phyloP scores from a whole-genome alignment of 2,797 vertebrate genomes.

The Lateolabrax maculatus region DNA sequence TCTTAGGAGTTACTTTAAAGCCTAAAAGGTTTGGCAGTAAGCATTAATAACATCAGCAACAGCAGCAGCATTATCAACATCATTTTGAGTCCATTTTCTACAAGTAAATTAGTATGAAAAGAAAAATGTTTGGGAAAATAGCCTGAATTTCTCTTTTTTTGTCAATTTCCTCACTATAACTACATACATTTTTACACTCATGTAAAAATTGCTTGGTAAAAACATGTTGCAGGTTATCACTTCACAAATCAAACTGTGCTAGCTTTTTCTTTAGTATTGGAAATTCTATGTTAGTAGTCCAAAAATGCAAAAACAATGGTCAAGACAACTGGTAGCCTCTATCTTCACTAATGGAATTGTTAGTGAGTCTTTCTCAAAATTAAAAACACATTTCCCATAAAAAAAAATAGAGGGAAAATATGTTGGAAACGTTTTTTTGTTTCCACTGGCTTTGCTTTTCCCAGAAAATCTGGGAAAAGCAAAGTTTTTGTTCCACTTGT shows the following conservation, averaged over 20 bases:
- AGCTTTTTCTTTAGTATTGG: not conserved
- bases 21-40: slow-evolving; percentile 5
- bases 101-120: slow-evolving; percentile 24
- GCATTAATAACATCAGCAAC: slow-evolving; percentile 23
- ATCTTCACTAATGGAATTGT: not conserved
- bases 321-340: not conserved
- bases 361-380: slow-evolving; percentile 10
- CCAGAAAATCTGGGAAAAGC: slow-evolving; percentile 16
- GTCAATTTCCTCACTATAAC: slow-evolving; percentile 17
- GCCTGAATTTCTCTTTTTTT: not conserved
- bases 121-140: slow-evolving; percentile 12
- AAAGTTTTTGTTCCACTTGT: slow-evolving; percentile 20
- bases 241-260: not conserved
- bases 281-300: not conserved
- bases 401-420: slow-evolving; percentile 8
- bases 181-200: not conserved
- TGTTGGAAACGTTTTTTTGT: slow-evolving; percentile 34
- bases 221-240: slow-evolving; percentile 4
- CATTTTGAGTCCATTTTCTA: slow-evolving; percentile 14
- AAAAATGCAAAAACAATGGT: slow-evolving; percentile 10
- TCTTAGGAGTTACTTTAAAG: slow-evolving; percentile 32
- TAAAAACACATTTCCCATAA: slow-evolving; percentile 45
- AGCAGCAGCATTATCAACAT: slow-evolving; percentile 14
- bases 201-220: slow-evolving; percentile 9
- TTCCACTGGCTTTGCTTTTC: slow-evolving; percentile 38